Base-by-base conservation (phyloP, 2,113 vertebrate species). In the Paratilapia polleni region DNA sequence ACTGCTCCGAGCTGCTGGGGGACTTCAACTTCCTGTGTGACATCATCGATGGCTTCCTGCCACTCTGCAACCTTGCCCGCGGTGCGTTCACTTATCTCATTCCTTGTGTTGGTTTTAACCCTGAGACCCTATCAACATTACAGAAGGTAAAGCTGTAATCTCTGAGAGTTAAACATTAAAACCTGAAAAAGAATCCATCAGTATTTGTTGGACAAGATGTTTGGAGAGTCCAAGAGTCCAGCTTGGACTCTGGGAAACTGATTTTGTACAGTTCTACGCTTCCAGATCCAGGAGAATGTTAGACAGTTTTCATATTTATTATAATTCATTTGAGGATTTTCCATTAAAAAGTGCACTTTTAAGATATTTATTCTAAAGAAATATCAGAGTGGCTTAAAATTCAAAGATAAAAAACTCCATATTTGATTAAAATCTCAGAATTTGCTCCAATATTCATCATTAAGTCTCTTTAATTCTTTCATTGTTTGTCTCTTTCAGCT, bases 21-120 rank as follows among this genome's bases (percentile, higher is more conserved):
- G 6, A 91, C 0, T 81, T 97, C 54, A 89, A 83, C 83, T 94
- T 95, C 86, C 79, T 99, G 82, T 99, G 98, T 85, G 88, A 96
- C 0, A 3, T 96, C 3, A 17, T 97, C 36, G 63, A 88, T 2
- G 24, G 38, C 70, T 96, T 98, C 95, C 94, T 93, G 85, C 26
- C 92, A 0, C 92, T 99, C 20, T 99, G 98, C 2, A 81, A 89
- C 0, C 1, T 97, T 1, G 93, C 95, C 1, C 90, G 87, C 0
- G n/a, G 93, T 97, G 73, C 38, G 96, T 86, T n/a, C 83, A 13
- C 19, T 14, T 0, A 2, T 78, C 57, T 49, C 0, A 8, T 36
- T 47, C 22, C 41, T 19, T 17, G 13, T 47, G 14, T 43, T 41
- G 64, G 6, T 6, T 4, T 34, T 34, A 34, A 34, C 34, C 34